Percentiles rank a stretch among this genome's conserved stretches.
phyloP scores from a whole-genome alignment of 2,797 vertebrate species.

The Poecilia gillii region DNA sequence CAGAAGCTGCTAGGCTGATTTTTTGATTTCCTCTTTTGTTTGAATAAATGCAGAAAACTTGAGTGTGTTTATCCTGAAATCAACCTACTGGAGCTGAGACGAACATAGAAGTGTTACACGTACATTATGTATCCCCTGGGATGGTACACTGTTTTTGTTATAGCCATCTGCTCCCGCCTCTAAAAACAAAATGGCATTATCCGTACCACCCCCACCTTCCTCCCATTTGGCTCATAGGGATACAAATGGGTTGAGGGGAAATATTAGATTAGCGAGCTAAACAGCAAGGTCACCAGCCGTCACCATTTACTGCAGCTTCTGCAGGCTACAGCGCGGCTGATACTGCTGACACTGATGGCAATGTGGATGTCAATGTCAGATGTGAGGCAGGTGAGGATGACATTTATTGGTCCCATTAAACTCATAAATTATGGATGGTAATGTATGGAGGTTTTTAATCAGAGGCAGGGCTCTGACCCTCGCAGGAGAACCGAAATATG shows the following conservation, averaged over 20 bases:
- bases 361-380: conserved; percentile 65
- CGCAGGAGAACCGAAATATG: conserved; percentile 20
- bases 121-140: conserved; percentile 38
- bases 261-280: conserved; percentile 67
- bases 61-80: too few relatives aligned
- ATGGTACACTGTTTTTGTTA: conserved; percentile 29
- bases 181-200: conserved; percentile 59
- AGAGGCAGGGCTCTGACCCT: conserved; percentile 57
- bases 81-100: too few relatives aligned
- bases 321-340: conserved; percentile 38
- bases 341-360: conserved; percentile 27
- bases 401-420: conserved; percentile 73
- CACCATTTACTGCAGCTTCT: conserved; percentile 50
- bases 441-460: conserved; percentile 70
- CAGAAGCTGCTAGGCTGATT: too few relatives aligned
- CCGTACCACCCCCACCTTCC: conserved; percentile 34
- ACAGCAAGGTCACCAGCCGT: conserved; percentile 62
- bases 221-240: conserved; percentile 45
- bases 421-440: conserved; percentile 74
- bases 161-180: conserved; percentile 63
- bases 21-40: too few relatives aligned
- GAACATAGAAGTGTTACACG: not conserved
- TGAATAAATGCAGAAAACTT: too few relatives aligned
- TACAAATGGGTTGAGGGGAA: conserved; percentile 54
- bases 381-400: conserved; percentile 55